Evolutionary conservation across 2,797 vertebrate species (phyloP), one percentile per base, ranked within the genome.

Genomic region (Acrossocheilus wenchowensis): DNA sequence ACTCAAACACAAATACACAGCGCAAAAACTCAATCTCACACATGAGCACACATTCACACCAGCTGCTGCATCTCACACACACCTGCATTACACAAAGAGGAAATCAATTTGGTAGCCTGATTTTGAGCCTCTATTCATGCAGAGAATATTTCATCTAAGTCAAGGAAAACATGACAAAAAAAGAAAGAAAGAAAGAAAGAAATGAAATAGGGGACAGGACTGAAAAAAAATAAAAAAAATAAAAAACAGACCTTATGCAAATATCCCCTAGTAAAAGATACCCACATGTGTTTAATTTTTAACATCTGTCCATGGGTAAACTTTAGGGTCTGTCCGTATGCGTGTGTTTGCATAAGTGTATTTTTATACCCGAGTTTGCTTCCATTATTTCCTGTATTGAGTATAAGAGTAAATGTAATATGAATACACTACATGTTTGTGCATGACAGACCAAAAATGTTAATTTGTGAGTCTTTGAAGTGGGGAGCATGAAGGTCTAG

Each of bases 301-400:
- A 85, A 86, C 87, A 87, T 87, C 81, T 89, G 87, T 80, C 73
- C 30, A 41, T 66, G 64, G 52, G 68, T 82, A 81, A 88, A 84
- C 39, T 45, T 45, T 34, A 77, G 82, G 78, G 83, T 79, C 0
- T 81, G 71, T 83, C 15, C 34, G 82, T 74, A 79, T 82, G 48
- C 23, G 23, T 60, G 57, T 60, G 57, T 62, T 26, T 72, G 69
- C 57, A 8, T 50, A 36, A 36, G 78, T 21, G 74, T 34, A 43
- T 62, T 62, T 78, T 34, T 21, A 30, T 78, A 30, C 68, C 68
- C 6, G 60, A n/a, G 68, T 34, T 83, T 74, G 39, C n/a, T 81
- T 86, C 23, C 62, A 41, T 34, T 77, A 14, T 41, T 72, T 41
- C 21, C 52, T 78, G 21, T 12, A 78, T n/a, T 57, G 19, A 57